These are phyloP conservation scores for Eonycteris spelaea DNA, from an alignment of 2,113 vertebrate genomes.

Conservation along the genomic window DNA sequence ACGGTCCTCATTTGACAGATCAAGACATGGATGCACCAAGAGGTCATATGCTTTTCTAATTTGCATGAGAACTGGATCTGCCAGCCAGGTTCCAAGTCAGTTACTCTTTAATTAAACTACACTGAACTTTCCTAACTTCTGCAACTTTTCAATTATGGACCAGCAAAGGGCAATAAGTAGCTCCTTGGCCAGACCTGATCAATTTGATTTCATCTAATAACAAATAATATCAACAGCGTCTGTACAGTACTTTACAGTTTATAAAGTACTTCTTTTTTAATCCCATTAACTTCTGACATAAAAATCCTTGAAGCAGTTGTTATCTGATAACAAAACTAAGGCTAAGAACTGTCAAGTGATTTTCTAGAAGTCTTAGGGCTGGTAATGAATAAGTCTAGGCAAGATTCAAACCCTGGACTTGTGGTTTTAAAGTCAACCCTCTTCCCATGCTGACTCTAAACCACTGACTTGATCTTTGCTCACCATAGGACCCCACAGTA, in stretches of 20 bases:
- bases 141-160: background rate
- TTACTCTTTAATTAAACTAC: background rate
- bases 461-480: background rate
- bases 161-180: background rate
- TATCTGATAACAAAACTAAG: background rate
- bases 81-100: background rate
- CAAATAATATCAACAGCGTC: background rate
- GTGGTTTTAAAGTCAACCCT: background rate
- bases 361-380: background rate
- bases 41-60: background rate
- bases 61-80: background rate
- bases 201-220: background rate
- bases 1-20: background rate
- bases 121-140: background rate
- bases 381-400: background rate
- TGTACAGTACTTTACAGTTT: background rate
- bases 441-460: background rate
- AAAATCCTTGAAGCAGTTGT: background rate
- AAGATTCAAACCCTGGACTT: background rate
- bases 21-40: background rate
- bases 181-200: background rate
- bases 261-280: background rate
- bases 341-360: background rate
- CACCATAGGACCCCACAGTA: background rate
- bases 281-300: background rate